phyloP scores from a whole-genome alignment of 2,113 vertebrate genomes.

The Corvus moneduloides region DNA sequence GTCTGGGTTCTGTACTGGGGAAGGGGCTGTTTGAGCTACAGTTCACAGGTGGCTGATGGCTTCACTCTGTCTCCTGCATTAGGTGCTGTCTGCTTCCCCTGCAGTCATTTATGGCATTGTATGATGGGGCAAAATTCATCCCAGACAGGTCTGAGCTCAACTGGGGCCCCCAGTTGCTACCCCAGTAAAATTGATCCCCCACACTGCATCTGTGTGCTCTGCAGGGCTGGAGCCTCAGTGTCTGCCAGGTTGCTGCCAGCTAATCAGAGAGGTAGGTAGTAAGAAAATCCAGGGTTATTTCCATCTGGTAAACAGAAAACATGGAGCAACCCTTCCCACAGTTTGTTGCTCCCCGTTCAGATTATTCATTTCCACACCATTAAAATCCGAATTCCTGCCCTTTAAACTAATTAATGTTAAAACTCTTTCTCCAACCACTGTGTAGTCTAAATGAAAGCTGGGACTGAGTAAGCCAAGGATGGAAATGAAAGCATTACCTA shows the following conservation, averaged over 20 bases:
- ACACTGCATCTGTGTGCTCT: not conserved
- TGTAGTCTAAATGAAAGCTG: constrained; percentile 22
- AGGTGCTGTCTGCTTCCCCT: not conserved
- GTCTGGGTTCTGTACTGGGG: not conserved
- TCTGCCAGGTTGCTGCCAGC: not conserved
- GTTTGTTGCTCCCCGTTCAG: not conserved
- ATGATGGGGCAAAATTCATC: not conserved
- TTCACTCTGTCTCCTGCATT: not conserved
- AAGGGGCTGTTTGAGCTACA: not conserved
- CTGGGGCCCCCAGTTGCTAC: not conserved
- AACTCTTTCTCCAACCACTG: not conserved
- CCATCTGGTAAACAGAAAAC: not conserved
- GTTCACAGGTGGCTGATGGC: not conserved
- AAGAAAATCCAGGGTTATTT: not conserved
- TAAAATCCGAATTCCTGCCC: constrained; percentile 15
- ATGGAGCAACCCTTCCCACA: not conserved
- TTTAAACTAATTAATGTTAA: constrained; percentile 40
- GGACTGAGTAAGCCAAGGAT: not conserved
- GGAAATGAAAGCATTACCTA: constrained; percentile 14
- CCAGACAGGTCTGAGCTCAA: not conserved
- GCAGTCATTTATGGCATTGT: not conserved
- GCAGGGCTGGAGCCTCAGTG: not conserved
- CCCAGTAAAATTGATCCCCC: not conserved
- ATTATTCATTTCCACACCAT: constrained; percentile 36
- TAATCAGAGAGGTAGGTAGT: not conserved